Percentiles rank a stretch among this genome's conserved stretches.
phyloP scores from a whole-genome alignment of 2,113 vertebrate genomes.

The Rattus rattus region DNA sequence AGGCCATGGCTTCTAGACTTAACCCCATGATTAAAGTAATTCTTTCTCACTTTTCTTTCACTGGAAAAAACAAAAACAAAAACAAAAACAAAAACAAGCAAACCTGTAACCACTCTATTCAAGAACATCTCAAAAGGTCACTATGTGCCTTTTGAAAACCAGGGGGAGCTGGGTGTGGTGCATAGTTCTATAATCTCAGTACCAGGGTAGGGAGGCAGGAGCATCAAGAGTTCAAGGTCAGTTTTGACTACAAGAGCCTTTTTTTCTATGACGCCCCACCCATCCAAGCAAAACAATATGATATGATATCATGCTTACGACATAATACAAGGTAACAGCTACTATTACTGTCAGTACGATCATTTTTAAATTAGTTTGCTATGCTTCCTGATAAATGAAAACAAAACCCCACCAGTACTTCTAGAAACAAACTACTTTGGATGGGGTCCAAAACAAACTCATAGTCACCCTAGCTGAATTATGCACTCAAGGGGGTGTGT shows the following conservation, averaged over 20 bases:
- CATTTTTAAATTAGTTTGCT: constrained; percentile 65
- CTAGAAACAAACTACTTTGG: constrained; percentile 78
- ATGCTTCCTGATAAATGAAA: constrained; percentile 64
- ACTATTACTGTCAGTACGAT: neutral
- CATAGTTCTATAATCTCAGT: neutral
- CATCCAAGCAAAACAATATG: neutral
- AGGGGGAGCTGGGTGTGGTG: neutral
- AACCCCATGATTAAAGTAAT: neutral
- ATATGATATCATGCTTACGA: neutral
- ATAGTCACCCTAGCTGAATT: constrained; percentile 69
- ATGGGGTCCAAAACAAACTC: constrained; percentile 69
- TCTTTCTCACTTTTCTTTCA: constrained; percentile 38
- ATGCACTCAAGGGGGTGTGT: constrained; percentile 72
- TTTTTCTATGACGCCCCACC: neutral
- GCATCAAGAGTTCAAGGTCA: neutral
- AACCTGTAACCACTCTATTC: neutral
- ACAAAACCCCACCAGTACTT: constrained; percentile 70
- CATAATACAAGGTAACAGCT: constrained; percentile 9
- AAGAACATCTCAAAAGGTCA: neutral
- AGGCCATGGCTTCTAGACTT: neutral
- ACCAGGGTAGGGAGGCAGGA: neutral
- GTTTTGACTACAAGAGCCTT: neutral
- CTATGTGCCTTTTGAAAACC: constrained; percentile 6
- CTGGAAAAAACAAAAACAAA: neutral
- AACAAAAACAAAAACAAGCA: neutral